A percentile compares a stretch with the other conserved stretches of the same genome.
These are phyloP conservation scores for Poecilia wingei DNA, from an alignment of 2,797 vertebrate genomes.

Conservation along the genomic window DNA sequence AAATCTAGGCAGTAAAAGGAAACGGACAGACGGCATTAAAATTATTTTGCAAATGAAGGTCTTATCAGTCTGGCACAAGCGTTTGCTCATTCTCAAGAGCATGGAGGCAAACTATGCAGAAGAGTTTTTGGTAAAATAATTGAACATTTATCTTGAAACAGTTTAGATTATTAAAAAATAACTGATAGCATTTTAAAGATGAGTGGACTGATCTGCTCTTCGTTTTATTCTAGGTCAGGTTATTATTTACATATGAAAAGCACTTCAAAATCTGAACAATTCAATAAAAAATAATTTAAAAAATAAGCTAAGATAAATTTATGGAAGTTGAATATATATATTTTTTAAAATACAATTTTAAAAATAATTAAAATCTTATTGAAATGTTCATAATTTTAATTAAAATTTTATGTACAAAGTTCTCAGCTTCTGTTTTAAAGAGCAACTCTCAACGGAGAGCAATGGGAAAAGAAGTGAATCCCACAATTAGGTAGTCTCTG, in stretches of 20 bases:
- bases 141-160: neutral
- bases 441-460: neutral
- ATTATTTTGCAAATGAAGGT: no score
- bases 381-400: no score
- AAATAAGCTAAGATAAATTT: neutral
- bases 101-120: neutral
- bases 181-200: neutral
- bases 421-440: neutral
- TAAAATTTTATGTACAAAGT: neutral
- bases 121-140: neutral
- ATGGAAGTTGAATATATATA: neutral
- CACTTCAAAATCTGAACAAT: neutral
- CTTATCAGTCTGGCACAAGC: no score
- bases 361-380: no score
- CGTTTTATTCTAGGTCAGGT: neutral
- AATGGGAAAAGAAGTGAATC: neutral
- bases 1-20: no score
- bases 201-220: no score
- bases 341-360: no score
- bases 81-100: neutral
- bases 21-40: no score
- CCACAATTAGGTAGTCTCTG: neutral
- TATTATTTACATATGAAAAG: neutral
- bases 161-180: no score
- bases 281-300: neutral